phyloP scores from a whole-genome alignment of 2,113 vertebrate species.

The Abramis brama region DNA sequence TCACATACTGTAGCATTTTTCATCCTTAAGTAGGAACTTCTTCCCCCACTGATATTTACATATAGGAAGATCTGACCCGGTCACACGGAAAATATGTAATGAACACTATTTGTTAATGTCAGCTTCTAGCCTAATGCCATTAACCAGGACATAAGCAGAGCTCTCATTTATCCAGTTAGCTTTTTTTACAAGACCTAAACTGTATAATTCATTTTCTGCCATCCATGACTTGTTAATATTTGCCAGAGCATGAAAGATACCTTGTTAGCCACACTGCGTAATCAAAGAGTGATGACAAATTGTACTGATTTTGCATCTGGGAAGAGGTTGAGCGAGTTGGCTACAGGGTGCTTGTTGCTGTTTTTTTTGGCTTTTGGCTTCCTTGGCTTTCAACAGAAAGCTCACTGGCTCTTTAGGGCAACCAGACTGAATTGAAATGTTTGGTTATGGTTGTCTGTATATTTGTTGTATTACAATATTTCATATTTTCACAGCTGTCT shows the following conservation, averaged over 20 bases:
- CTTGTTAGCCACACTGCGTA: slow-evolving; percentile 69
- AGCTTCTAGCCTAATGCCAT: slow-evolving; percentile 61
- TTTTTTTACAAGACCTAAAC: slow-evolving; percentile 62
- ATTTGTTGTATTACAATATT: not conserved
- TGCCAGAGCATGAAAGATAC: slow-evolving; percentile 67
- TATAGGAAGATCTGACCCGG: slow-evolving; percentile 64
- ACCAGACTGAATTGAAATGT: not conserved
- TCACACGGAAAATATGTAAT: slow-evolving; percentile 79
- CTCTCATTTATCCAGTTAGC: slow-evolving; percentile 58
- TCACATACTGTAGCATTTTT: slow-evolving; percentile 55
- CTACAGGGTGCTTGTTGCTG: not conserved
- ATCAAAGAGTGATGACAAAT: slow-evolving; percentile 63
- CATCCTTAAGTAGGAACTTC: slow-evolving; percentile 53
- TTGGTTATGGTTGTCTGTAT: slow-evolving; percentile 2
- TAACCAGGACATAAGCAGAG: slow-evolving; percentile 64
- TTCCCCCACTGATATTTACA: slow-evolving; percentile 65
- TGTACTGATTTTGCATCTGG: slow-evolving; percentile 7
- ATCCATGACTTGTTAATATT: slow-evolving; percentile 73
- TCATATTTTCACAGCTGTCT: not conserved
- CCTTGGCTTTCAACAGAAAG: not conserved
- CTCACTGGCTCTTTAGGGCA: not conserved
- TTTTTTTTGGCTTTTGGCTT: not conserved
- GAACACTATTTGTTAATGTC: slow-evolving; percentile 81
- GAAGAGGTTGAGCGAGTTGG: not conserved
- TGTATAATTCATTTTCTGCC: slow-evolving; percentile 82